Base-by-base conservation (phyloP, 2,113 vertebrate genomes). In the Phalacrocorax aristotelis region DNA sequence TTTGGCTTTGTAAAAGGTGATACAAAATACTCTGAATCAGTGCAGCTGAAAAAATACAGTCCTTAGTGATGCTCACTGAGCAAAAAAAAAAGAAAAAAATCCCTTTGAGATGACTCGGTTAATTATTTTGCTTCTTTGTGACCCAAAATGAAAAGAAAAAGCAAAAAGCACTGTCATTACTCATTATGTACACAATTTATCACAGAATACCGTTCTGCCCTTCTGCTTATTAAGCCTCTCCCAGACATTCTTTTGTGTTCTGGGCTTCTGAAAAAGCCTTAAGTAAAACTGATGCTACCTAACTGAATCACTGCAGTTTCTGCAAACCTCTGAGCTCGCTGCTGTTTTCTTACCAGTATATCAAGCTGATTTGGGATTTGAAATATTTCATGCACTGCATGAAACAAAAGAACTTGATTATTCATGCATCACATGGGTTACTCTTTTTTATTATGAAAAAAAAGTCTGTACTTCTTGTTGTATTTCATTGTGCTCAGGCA, bases 1-100 rank as follows among this genome's bases (percentile, higher is more conserved):
- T 95, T 97, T 97, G 93, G 94, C 95, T 97, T 95, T 91, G 54
- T 95, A 95, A 95, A 97, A 95, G 95, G 96, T 96, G 94, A 91
- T 95, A 94, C 87, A 95, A 97, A 97, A 96, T 92, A 89, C 94
- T 74, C 93, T 94, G 95, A 97, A 96, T 93, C 83, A 92, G 71
- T 0, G 7, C 94, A 95, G 95, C 94, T 97, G 96, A 96, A 95
- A 97, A 97, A 97, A 97, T 95, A 97, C 26, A 97, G 60, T 52
- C 91, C 64, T 91, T n/a, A 21, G n/a, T 82, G 87, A 97, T 87
- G 87, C n/a, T 97, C 48, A 61, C 69, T 70, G 74, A 79, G 65
- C 8, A 80, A 78, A 77, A 75, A 78, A 38, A 38, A 38, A 11
- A 38, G 38, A 9, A 38, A 87, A 68, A 89, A 66, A 1, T 80